Conservation (phyloP, 2,113 vertebrate species). For the Eudorcas thomsonii region DNA sequence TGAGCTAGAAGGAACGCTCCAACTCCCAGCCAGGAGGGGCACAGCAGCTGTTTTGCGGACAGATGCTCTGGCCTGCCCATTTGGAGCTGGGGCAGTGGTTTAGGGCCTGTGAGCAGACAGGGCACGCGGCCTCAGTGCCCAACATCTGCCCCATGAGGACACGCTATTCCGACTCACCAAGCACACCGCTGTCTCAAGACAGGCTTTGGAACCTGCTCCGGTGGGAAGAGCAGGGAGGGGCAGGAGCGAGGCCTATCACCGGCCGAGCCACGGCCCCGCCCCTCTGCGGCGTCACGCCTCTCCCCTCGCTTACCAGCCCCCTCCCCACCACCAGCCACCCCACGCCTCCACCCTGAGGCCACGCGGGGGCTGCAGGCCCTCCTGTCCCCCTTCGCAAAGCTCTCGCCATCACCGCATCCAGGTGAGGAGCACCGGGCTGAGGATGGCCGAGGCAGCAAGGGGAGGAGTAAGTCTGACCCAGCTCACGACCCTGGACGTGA, state of each 20-base stretch:
- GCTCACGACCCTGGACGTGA: rapidly evolving
- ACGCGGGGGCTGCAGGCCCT: rapidly evolving
- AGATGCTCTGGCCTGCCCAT: neutral
- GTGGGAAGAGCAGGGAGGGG: neutral
- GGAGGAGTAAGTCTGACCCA: rapidly evolving
- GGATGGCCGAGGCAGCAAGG: rapidly evolving
- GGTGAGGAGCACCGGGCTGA: neutral
- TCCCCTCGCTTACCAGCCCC: neutral
- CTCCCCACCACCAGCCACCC: rapidly evolving
- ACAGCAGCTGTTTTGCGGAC: neutral
- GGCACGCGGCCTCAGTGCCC: rapidly evolving
- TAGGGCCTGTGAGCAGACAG: neutral
- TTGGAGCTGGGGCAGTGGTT: neutral
- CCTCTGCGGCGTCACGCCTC: rapidly evolving
- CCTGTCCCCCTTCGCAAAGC: no score
- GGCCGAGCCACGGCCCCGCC: rapidly evolving
- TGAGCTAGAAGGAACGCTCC: no score
- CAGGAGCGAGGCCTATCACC: rapidly evolving
- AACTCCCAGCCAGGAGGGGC: neutral
- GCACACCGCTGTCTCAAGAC: neutral
- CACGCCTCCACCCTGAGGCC: neutral
- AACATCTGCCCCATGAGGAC: neutral
- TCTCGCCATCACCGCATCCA: rapidly evolving
- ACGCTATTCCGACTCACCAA: neutral
- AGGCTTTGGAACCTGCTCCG: rapidly evolving